A percentile compares a stretch with the other conserved stretches of the same genome.
Evolutionary conservation across 2,113 vertebrate species (phyloP).

Genomic region (Gila orcuttii): DNA sequence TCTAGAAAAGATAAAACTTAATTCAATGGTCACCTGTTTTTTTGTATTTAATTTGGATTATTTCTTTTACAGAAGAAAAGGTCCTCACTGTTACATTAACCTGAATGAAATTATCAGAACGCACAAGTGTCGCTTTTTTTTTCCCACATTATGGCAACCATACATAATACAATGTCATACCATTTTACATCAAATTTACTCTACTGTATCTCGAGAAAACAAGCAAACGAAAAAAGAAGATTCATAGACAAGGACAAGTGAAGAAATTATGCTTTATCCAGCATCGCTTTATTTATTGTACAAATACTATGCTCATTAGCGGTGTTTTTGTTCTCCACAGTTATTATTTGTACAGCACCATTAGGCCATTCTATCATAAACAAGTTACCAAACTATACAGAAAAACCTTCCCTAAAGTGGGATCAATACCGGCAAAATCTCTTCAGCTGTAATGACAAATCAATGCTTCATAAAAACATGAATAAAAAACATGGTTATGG

Average conservation of each 20-base stretch:
- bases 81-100: too few relatives aligned
- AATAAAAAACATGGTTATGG: slow-evolving; percentile 31
- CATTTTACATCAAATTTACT: too few relatives aligned
- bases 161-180: too few relatives aligned
- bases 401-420: slow-evolving; percentile 10
- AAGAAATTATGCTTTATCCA: slow-evolving; percentile 12
- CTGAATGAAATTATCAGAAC: too few relatives aligned
- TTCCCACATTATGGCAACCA: too few relatives aligned
- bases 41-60: too few relatives aligned
- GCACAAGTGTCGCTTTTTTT: too few relatives aligned
- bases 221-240: background rate
- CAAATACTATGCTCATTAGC: slow-evolving; percentile 34
- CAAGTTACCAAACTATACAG: slow-evolving; percentile 26
- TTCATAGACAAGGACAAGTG: background rate
- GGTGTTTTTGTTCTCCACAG: slow-evolving; percentile 35
- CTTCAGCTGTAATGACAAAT: slow-evolving; percentile 25
- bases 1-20: too few relatives aligned
- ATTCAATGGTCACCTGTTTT: too few relatives aligned
- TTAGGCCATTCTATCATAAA: background rate
- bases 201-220: background rate
- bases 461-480: slow-evolving; percentile 22
- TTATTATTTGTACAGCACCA: slow-evolving; percentile 44
- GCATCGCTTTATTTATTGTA: slow-evolving; percentile 48
- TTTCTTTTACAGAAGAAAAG: too few relatives aligned
- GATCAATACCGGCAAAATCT: slow-evolving; percentile 26